Conservation (phyloP, 2,113 vertebrate genomes). For the Paratilapia polleni region DNA sequence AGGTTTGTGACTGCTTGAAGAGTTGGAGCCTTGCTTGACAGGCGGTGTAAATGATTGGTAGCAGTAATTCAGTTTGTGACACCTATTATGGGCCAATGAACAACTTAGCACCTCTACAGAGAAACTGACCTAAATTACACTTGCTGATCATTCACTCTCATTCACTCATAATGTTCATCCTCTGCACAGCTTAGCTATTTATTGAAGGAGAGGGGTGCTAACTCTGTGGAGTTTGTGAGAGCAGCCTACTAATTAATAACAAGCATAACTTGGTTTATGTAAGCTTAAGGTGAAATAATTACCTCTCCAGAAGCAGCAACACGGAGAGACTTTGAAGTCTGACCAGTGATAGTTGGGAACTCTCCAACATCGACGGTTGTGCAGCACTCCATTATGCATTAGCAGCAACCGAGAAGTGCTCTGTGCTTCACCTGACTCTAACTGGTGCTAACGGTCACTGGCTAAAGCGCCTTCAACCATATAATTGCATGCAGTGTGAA, state of each 20-base stretch:
- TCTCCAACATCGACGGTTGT: slow-evolving; percentile 15
- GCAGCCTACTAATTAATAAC: slow-evolving; percentile 62
- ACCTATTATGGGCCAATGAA: slow-evolving; percentile 72
- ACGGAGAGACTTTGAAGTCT: slow-evolving; percentile 56
- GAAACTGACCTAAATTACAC: slow-evolving; percentile 61
- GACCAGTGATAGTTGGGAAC: slow-evolving; percentile 22
- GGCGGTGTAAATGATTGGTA: slow-evolving; percentile 68
- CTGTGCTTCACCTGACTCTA: slow-evolving; percentile 47
- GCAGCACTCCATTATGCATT: slow-evolving; percentile 52
- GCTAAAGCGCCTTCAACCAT: slow-evolving; percentile 25
- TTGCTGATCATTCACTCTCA: slow-evolving; percentile 69
- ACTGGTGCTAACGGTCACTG: slow-evolving; percentile 34
- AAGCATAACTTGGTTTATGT: slow-evolving; percentile 60
- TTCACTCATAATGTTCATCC: slow-evolving; percentile 60
- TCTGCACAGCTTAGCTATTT: slow-evolving; percentile 62
- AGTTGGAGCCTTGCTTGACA: slow-evolving; percentile 42
- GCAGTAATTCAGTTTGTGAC: slow-evolving; percentile 70
- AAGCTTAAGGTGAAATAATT: slow-evolving; percentile 59
- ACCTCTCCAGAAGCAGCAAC: slow-evolving; percentile 28
- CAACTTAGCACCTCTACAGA: slow-evolving; percentile 62
- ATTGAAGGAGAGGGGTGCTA: slow-evolving; percentile 58
- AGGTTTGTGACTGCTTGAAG: slow-evolving; percentile 4
- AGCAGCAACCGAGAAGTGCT: slow-evolving; percentile 43
- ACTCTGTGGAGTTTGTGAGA: slow-evolving; percentile 47
- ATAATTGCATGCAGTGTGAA: slow-evolving; percentile 57